A percentile compares a stretch with the other conserved stretches of the same genome.
Conservation (phyloP, 2,797 vertebrate genomes). For the Simalia tracyae region DNA sequence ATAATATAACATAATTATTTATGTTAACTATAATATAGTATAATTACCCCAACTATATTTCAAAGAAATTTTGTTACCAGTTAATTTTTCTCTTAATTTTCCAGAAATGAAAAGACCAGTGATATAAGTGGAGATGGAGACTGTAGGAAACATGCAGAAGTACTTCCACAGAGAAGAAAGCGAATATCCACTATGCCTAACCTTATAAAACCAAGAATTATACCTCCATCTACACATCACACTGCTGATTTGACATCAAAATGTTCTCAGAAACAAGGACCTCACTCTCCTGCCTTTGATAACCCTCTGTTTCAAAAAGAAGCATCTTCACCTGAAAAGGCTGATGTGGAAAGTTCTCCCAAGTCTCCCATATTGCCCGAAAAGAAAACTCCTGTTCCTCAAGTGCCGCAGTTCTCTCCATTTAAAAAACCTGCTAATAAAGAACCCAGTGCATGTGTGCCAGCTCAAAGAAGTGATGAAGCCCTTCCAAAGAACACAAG, state of each 20-base stretch:
- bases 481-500: slow-evolving; percentile 49
- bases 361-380: slow-evolving; percentile 69
- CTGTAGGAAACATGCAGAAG: slow-evolving; percentile 59
- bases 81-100: slow-evolving; percentile 51
- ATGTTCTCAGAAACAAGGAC: slow-evolving; percentile 54
- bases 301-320: slow-evolving; percentile 55
- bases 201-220: slow-evolving; percentile 80
- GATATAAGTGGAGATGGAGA: slow-evolving; percentile 60
- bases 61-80: slow-evolving; percentile 22
- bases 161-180: slow-evolving; percentile 85
- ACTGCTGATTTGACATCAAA: slow-evolving; percentile 60
- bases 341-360: slow-evolving; percentile 46
- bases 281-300: slow-evolving; percentile 39
- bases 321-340: slow-evolving; percentile 35
- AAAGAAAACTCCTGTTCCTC: slow-evolving; percentile 70
- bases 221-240: slow-evolving; percentile 67
- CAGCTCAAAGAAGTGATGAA: slow-evolving; percentile 49
- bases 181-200: slow-evolving; percentile 80
- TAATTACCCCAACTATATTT: slow-evolving; percentile 14
- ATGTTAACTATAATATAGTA: neutral
- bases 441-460: slow-evolving; percentile 40
- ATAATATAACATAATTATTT: neutral
- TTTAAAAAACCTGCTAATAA: slow-evolving; percentile 60
- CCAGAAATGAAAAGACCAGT: slow-evolving; percentile 72
- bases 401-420: slow-evolving; percentile 71